Evolutionary conservation across 2,888 invertebrate species (phyloP).

Genomic region (Orthosia gracilis): DNA sequence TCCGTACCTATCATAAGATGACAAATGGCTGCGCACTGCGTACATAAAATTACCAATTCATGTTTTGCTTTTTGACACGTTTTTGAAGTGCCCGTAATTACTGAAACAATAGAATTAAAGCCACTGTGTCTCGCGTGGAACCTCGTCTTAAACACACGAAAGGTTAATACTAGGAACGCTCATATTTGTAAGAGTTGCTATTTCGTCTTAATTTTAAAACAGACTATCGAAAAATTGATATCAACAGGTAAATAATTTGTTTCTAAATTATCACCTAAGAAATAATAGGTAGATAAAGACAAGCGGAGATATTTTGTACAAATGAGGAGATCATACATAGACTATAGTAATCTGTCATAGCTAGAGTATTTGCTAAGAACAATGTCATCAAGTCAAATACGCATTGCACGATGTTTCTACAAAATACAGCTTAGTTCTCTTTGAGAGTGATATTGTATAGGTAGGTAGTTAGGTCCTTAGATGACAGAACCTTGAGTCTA

Average conservation of each 20-base stretch:
- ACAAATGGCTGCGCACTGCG: background rate
- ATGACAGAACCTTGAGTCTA: background rate
- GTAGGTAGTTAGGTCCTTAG: background rate
- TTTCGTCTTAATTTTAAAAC: background rate
- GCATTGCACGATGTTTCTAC: slow-evolving; percentile 1
- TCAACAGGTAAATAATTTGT: background rate
- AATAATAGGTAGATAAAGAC: slow-evolving; percentile 5
- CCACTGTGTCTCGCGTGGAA: too few species aligned
- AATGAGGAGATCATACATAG: slow-evolving; percentile 9
- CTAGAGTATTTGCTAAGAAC: slow-evolving; percentile 1
- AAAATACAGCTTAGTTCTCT: background rate
- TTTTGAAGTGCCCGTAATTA: background rate
- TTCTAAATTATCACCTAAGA: background rate
- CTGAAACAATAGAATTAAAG: too few species aligned
- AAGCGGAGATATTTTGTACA: slow-evolving; percentile 7
- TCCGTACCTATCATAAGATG: background rate
- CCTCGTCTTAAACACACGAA: too few species aligned
- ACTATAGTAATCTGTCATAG: background rate
- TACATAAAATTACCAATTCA: background rate
- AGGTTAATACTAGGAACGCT: background rate
- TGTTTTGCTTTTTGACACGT: slow-evolving; percentile 19
- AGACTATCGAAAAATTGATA: background rate
- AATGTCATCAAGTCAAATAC: slow-evolving; percentile 11
- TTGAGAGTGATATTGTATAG: background rate
- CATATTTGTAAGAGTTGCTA: background rate